Evolutionary conservation across 2,113 vertebrate species (phyloP).

Genomic region (Amazona vittata): DNA sequence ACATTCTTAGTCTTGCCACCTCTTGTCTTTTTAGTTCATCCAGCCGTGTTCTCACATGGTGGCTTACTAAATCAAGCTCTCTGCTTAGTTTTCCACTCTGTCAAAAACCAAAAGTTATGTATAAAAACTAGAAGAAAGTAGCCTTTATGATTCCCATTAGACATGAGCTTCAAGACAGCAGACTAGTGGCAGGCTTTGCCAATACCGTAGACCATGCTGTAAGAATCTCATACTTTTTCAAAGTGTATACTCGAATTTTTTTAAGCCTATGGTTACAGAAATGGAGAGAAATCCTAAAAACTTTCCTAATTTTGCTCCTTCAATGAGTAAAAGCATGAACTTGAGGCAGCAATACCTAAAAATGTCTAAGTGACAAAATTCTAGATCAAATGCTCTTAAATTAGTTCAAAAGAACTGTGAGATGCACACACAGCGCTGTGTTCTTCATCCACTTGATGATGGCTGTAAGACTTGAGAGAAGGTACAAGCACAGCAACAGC

Average conservation of each 20-base stretch:
- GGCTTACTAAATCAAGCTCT: conserved; percentile 96
- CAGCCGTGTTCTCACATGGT: conserved; percentile 91
- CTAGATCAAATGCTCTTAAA: neutral
- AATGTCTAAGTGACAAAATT: neutral
- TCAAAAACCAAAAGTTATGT: conserved; percentile 18
- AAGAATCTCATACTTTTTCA: neutral
- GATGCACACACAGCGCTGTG: neutral
- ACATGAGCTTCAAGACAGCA: neutral
- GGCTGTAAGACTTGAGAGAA: neutral
- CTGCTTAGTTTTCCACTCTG: conserved; percentile 94
- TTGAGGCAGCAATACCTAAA: neutral
- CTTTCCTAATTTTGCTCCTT: neutral
- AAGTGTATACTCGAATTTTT: neutral
- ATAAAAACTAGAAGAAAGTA: neutral
- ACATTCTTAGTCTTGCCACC: conserved; percentile 88
- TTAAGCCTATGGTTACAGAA: neutral
- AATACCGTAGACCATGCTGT: neutral
- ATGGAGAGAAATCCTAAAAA: neutral
- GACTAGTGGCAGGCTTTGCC: neutral
- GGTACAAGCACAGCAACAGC: neutral
- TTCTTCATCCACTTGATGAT: neutral
- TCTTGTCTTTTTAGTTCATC: conserved; percentile 97
- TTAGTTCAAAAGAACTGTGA: neutral
- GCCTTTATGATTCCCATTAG: neutral
- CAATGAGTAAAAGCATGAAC: neutral